These are phyloP conservation scores for Ferrisia virgata DNA, from an alignment of 2,888 invertebrate species.

Conservation along the genomic window DNA sequence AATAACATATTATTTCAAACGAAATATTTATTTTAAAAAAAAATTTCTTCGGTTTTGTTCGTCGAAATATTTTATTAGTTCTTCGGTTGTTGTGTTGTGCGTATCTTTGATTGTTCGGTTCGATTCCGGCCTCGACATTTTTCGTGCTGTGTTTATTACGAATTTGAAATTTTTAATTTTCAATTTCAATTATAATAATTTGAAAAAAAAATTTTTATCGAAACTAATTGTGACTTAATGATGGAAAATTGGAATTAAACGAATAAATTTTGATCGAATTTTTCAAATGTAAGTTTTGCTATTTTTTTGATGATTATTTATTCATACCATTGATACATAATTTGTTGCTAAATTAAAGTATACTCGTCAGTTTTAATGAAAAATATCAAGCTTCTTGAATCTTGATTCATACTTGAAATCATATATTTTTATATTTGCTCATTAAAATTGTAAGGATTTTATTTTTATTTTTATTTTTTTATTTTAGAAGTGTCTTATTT, in stretches of 20 bases:
- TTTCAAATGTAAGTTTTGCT: neutral
- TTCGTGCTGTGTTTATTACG: neutral
- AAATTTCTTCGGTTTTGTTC: conserved; percentile 20
- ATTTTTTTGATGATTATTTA: neutral
- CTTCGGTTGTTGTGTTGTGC: neutral
- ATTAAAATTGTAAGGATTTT: no score
- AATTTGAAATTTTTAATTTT: no score
- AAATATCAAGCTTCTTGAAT: no score
- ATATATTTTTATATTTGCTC: no score
- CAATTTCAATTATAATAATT: neutral
- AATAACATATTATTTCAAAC: conserved; percentile 20
- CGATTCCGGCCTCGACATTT: neutral
- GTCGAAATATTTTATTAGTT: conserved; percentile 18
- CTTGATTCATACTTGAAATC: no score
- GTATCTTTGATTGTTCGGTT: neutral
- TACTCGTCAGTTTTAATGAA: no score
- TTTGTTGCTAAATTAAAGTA: neutral
- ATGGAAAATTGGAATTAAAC: neutral
- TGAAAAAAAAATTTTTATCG: neutral
- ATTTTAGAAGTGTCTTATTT: no score
- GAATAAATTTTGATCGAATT: neutral
- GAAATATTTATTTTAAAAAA: neutral
- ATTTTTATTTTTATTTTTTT: no score
- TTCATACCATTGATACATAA: neutral
- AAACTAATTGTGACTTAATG: neutral